Evolutionary conservation across 2,888 invertebrate genomes (phyloP), one percentile per base, ranked within the genome.

Genomic region (Lasioglossum calceatum): DNA sequence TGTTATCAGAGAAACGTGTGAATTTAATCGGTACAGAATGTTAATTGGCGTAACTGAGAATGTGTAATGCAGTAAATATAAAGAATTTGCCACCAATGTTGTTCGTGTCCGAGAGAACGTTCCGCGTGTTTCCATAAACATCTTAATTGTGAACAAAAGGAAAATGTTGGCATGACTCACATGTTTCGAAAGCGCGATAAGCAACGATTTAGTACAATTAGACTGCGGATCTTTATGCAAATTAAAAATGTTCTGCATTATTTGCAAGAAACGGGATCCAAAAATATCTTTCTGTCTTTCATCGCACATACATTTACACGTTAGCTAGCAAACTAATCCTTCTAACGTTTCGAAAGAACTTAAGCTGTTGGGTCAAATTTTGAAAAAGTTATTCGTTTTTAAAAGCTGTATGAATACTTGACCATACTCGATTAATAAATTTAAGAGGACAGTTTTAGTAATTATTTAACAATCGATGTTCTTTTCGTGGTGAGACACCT

Each of bases 1-100:
- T 75, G 72, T 67, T 54, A 78, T 72, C 74, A 77, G 72, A 78
- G 76, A 87, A 58, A 84, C 64, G 84, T 50, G 71, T 39, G 19
- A 82, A 72, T 72, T 79, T 61, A 73, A 82, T 79, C 23, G 36
- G 58, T 64, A 42, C 71, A 42, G n/a, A 71, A 71, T 71, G 71
- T 71, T 42, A 42, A 71, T 71, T 71, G 71, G n/a, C n/a, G 23
- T 71, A 71, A 71, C 42, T 71, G 12, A 2, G 42, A 71, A 71
- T n/a, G n/a, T 39, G 23, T 71, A 71, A 71, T 42, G 14, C n/a
- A 23, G 10, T 5, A 23, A 23, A 39, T 4, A 8, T 32, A 32
- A 64, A 64, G 64, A 64, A 36, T 64, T 64, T 64, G 27, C 32
- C 32, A 0, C 3, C 8, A 32, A 64, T 32, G 64, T 64, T 19